phyloP scores from a whole-genome alignment of 2,797 vertebrate species.

The Coregonus sp. region DNA sequence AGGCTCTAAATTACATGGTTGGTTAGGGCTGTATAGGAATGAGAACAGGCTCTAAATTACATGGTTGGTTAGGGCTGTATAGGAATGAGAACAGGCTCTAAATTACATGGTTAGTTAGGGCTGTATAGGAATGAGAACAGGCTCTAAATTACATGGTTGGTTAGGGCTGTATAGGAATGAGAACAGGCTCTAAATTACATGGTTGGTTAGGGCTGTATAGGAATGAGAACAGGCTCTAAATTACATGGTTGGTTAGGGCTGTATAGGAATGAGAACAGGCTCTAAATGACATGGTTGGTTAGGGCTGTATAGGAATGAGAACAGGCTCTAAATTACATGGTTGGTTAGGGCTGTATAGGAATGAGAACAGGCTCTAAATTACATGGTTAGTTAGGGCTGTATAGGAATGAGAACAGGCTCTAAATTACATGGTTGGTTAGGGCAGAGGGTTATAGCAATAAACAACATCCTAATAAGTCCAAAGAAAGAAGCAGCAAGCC shows the following conservation, averaged over 20 bases:
- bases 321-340: neutral
- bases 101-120: too few relatives aligned
- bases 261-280: neutral
- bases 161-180: neutral
- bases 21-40: neutral
- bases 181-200: neutral
- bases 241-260: neutral
- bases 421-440: neutral
- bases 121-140: neutral
- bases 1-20: neutral
- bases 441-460: too few relatives aligned
- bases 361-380: too few relatives aligned
- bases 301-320: neutral
- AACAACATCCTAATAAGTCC: neutral
- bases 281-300: neutral
- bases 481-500: neutral
- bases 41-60: too few relatives aligned
- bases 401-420: neutral
- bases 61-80: rapidly evolving
- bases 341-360: neutral
- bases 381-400: neutral
- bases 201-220: neutral
- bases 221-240: too few relatives aligned
- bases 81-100: neutral
- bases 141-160: neutral